phyloP scores from a whole-genome alignment of 1,140 invertebrate species.

The Trichoplusia ni region DNA sequence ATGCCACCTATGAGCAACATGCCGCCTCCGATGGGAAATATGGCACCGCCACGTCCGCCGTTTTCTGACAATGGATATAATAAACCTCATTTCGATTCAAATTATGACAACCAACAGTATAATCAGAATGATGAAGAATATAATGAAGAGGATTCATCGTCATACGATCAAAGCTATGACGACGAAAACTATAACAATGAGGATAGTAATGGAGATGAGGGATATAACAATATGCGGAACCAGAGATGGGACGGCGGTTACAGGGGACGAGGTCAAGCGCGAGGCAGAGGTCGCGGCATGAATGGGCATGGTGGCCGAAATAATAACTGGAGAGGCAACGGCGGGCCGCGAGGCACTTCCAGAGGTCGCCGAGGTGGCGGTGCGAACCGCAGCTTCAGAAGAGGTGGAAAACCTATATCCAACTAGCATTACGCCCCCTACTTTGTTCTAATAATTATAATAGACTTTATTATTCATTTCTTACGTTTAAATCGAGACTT shows the following conservation, averaged over 20 bases:
- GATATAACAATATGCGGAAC: conserved; percentile 52
- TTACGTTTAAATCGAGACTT: conserved; percentile 35
- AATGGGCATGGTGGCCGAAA: conserved; percentile 59
- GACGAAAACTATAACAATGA: conserved; percentile 62
- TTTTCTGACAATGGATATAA: conserved; percentile 69
- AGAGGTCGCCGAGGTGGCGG: conserved; percentile 58
- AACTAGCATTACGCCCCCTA: conserved; percentile 52
- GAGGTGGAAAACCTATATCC: conserved; percentile 64
- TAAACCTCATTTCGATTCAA: conserved; percentile 62
- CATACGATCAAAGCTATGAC: conserved; percentile 66
- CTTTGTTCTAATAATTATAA: conserved; percentile 39
- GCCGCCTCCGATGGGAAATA: conserved; percentile 47
- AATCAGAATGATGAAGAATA: conserved; percentile 48
- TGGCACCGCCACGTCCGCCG: conserved; percentile 51
- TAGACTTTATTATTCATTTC: conserved; percentile 53
- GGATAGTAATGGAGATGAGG: conserved; percentile 56
- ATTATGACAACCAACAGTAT: conserved; percentile 62
- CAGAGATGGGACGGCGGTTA: conserved; percentile 65
- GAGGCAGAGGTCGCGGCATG: conserved; percentile 58
- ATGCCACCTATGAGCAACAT: conserved; percentile 46
- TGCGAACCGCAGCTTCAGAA: conserved; percentile 61
- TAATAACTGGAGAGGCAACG: conserved; percentile 55
- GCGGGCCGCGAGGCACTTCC: conserved; percentile 52
- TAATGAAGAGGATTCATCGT: conserved; percentile 56
- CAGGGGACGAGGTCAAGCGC: conserved; percentile 53